phyloP scores from a whole-genome alignment of 2,797 vertebrate genomes.

The Gallinago stenura region DNA sequence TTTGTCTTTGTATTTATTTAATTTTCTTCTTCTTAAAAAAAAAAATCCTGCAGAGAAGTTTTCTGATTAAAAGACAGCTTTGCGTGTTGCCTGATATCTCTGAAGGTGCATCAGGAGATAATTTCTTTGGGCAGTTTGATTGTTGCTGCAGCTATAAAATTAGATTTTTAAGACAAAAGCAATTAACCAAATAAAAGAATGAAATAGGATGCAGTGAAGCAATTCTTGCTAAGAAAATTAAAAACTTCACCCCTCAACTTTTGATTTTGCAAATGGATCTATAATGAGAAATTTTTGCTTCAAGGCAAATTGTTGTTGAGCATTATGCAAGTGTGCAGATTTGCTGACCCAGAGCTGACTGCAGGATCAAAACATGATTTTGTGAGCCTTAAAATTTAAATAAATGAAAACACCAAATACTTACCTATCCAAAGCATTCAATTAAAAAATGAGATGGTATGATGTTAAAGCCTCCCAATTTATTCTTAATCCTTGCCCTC shows the following conservation, averaged over 20 bases:
- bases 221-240: neutral
- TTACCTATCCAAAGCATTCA: neutral
- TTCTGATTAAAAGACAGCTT: constrained; percentile 31
- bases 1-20: constrained; percentile 6
- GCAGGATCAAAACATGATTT: neutral
- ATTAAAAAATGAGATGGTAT: neutral
- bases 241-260: constrained; percentile 2
- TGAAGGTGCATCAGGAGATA: neutral
- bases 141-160: constrained; percentile 17
- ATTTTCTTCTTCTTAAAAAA: neutral
- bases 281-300: neutral
- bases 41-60: neutral
- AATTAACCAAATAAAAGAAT: constrained; percentile 10
- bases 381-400: neutral
- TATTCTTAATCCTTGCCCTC: neutral
- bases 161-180: constrained; percentile 1
- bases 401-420: neutral
- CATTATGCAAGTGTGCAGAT: neutral
- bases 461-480: neutral
- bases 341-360: neutral
- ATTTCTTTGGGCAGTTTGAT: constrained; percentile 18
- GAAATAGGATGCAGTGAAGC: neutral
- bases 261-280: neutral
- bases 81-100: neutral
- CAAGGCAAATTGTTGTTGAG: neutral